Evolutionary conservation across 2,888 invertebrate genomes (phyloP).

Genomic region (Apodemia zela): DNA sequence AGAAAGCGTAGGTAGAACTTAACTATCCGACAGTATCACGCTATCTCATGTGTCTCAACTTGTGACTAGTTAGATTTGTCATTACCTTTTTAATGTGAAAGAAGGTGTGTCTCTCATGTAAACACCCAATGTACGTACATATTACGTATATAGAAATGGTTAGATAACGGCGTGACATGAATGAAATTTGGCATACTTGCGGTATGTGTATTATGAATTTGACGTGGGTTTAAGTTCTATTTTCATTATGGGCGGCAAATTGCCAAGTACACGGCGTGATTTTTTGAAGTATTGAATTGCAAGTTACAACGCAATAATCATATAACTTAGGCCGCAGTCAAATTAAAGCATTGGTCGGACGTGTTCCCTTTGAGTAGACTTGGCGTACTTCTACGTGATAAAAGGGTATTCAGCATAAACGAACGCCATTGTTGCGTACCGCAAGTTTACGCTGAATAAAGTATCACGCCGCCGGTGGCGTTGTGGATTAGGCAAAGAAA

Average conservation of each 20-base stretch:
- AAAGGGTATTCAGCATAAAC: neutral
- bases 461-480: too few relatives aligned
- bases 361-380: neutral
- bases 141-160: neutral
- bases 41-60: neutral
- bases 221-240: conserved; percentile 1
- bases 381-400: neutral
- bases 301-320: neutral
- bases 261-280: conserved; percentile 5
- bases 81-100: neutral
- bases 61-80: neutral
- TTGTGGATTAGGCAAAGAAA: too few relatives aligned
- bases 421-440: neutral
- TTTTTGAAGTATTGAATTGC: neutral
- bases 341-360: neutral
- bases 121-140: neutral
- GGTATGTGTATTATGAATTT: conserved; percentile 11
- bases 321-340: neutral
- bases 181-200: conserved; percentile 13
- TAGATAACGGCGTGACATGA: conserved; percentile 8
- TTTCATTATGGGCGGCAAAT: conserved; percentile 3
- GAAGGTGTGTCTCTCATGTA: conserved; percentile 6
- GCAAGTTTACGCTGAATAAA: too few relatives aligned
- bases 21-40: neutral
- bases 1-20: neutral